Evolutionary conservation across 2,113 vertebrate genomes (phyloP), one percentile per base, ranked within the genome.

Genomic region (Anarhynchus alexandrinus): DNA sequence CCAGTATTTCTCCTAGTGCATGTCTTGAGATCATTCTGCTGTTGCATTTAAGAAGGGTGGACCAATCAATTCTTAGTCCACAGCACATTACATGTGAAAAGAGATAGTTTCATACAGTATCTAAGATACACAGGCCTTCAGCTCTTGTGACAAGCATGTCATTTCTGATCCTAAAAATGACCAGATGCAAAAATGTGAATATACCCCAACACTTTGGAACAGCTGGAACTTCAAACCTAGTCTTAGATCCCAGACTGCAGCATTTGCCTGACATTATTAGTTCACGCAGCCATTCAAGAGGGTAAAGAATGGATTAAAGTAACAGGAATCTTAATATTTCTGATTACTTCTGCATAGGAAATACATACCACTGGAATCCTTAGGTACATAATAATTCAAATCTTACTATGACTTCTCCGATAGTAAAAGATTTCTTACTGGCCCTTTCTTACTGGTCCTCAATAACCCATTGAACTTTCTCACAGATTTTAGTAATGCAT

Each of bases 111-210:
- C 32, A 30, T 40, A 21, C 4, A 62, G 22, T 11, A 58, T 14
- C 29, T 42, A 26, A 81, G n/a, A 74, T 19, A 54, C 0, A 0
- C 0, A 3, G 42, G 36, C 47, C 30, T 61, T 71, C 47, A 42
- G n/a, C 45, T 82, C 3, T 64, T 47, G 36, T 27, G 29, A 40
- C 20, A 86, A 62, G 8, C 8, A 62, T 30, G 32, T 55, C 38
- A 43, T 9, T 84, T 82, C 45, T 13, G 4, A 9, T 89, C 43
- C 65, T 40, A 16, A 32, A 69, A 71, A 65, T 36, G 52, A 55
- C 10, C 19, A n/a, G 29, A 34, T 93, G 27, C 55, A 74, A 66
- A 87, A 82, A 43, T 47, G 13, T 26, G 65, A 91, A 79, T 85
- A 43, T 17, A 86, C 5, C 9, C 11, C 34, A 61, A 67, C 5